Evolutionary conservation across 2,888 invertebrate genomes (phyloP), one percentile per base, ranked within the genome.

Genomic region (Malthinus flaveolus): DNA sequence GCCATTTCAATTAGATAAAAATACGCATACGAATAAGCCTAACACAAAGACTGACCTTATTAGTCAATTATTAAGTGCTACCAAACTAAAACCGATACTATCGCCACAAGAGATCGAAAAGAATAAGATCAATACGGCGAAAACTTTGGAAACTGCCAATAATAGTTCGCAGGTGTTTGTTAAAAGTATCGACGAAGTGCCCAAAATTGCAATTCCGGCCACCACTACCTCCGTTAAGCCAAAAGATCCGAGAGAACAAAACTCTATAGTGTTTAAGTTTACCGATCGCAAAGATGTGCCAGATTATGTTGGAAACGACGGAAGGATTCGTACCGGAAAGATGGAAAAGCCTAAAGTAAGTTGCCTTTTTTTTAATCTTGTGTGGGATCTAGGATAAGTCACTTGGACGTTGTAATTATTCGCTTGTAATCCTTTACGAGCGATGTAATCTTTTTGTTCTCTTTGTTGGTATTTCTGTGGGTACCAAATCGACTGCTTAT

Each of bases 281-380:
- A 90, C 89, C 66, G 84, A 86, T 79, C 85, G 90, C 73, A 90
- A 90, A 79, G 90, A 90, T 73, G 91, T 93, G 72, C 94, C 94
- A 49, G 92, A 94, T 83, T 93, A 95, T 80, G 91, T 95, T 74
- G 92, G 92, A 77, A 93, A 93, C 80, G 93, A 94, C 82, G 92
- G 91, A 68, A 84, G 89, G 76, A 84, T 89, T 68, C 84, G 88
- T 69, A 84, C 85, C 70, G 83, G 83, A 72, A 85, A 85, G 68
- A 81, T 87, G 68, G 83, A 86, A 78, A 83, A 86, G 71, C 85
- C 89, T 70, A 91, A 90, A 89, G 91, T 91, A 72, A 86, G 85
- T 45, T 39, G 7, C 33, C 31, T 45, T 47, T 54, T 15, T 53
- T 44, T 23, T 23, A 23, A 23, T 23, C 23, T 23, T 2, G 23